Percentiles rank a stretch among this genome's conserved stretches.
Conservation (phyloP, 1,140 invertebrate species). For the Ostrea denselamellosa region DNA sequence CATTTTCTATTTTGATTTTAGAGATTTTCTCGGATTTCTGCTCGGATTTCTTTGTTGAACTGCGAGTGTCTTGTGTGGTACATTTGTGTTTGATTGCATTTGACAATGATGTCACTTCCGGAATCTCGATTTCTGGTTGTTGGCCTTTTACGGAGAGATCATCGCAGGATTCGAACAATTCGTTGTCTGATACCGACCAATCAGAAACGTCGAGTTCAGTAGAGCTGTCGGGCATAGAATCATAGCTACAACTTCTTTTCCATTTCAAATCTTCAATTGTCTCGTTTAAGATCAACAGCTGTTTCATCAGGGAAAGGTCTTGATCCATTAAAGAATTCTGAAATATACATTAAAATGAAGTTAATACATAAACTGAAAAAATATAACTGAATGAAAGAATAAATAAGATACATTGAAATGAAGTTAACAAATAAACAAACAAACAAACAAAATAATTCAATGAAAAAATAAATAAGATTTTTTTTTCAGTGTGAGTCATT, state of each 20-base stretch:
- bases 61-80: neutral
- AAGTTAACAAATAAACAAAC: neutral
- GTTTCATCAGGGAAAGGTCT: slow-evolving; percentile 71
- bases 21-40: slow-evolving; percentile 21
- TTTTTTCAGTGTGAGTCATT: no score
- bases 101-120: slow-evolving; percentile 23
- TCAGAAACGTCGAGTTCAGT: slow-evolving; percentile 53
- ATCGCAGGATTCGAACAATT: slow-evolving; percentile 47
- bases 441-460: neutral
- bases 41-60: neutral
- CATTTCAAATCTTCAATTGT: slow-evolving; percentile 72
- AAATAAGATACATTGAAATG: slow-evolving; percentile 5
- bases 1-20: slow-evolving; percentile 20
- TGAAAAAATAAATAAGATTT: neutral
- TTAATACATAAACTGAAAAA: neutral
- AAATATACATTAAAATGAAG: slow-evolving; percentile 42
- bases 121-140: neutral
- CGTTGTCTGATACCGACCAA: slow-evolving; percentile 58
- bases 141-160: slow-evolving; percentile 22
- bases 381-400: neutral
- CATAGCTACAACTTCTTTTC: slow-evolving; percentile 59
- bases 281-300: slow-evolving; percentile 71
- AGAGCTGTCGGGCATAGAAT: slow-evolving; percentile 54
- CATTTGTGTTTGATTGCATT: slow-evolving; percentile 23
- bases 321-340: slow-evolving; percentile 71